Evolutionary conservation across 2,888 invertebrate genomes (phyloP).

Genomic region (Brachypalpus laphriformis): DNA sequence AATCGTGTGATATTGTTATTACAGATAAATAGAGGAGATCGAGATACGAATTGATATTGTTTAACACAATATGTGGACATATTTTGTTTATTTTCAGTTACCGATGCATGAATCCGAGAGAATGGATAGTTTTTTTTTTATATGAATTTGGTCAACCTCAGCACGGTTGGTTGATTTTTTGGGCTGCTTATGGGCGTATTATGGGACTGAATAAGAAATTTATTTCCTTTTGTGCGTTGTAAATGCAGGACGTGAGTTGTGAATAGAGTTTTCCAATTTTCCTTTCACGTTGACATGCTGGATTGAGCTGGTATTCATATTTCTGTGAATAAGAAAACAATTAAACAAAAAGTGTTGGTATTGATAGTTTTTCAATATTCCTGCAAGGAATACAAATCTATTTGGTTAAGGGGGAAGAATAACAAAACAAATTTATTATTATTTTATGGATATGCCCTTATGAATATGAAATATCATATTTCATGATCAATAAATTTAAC

Average conservation of each 20-base stretch:
- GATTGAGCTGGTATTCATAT: constrained; percentile 21
- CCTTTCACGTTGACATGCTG: constrained; percentile 6
- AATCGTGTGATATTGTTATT: constrained; percentile 73
- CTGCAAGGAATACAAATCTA: constrained; percentile 25
- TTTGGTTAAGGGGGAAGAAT: neutral
- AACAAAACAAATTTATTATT: constrained; percentile 23
- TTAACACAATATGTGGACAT: constrained; percentile 38
- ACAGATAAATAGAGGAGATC: constrained; percentile 52
- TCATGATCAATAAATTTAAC: neutral
- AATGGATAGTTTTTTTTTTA: constrained; percentile 54
- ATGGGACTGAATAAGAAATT: constrained; percentile 41
- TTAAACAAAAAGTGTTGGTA: constrained; percentile 31
- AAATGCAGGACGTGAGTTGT: constrained; percentile 27
- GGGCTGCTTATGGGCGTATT: constrained; percentile 68
- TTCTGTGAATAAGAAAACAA: constrained; percentile 40
- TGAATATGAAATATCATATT: constrained; percentile 13
- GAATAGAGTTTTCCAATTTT: constrained; percentile 27
- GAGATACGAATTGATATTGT: constrained; percentile 58
- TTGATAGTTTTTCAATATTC: neutral
- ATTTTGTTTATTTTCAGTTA: constrained; percentile 19
- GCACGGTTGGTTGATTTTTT: constrained; percentile 74
- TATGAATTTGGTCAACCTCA: constrained; percentile 76
- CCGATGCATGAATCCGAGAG: constrained; percentile 49
- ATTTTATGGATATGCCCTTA: neutral
- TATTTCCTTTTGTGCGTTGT: constrained; percentile 14